Evolutionary conservation across 1,140 invertebrate genomes (phyloP), one percentile per base, ranked within the genome.

Genomic region (Stenopsyche tienmushanensis): DNA sequence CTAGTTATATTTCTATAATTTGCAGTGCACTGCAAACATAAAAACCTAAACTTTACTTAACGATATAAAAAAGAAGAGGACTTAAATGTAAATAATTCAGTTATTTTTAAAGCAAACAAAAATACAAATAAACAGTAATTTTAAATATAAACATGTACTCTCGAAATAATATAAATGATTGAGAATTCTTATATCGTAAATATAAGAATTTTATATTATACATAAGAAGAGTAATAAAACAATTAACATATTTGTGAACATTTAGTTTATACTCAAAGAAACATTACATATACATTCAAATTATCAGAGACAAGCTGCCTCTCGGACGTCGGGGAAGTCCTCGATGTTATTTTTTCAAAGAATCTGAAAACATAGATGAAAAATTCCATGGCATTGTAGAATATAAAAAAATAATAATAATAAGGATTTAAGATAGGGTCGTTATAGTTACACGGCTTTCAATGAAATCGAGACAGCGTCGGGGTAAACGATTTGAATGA

Each of bases 281-380:
- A 1, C 13, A 41, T 8, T 17, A 25, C 24, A 60, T 60, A 7
- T 42, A 60, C 10, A 24, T 45, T 26, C 7, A 44, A 45, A 60
- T 24, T 26, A 62, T 20, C 7, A 18, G 13, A 52, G 23, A 26
- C 20, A 53, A 62, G 39, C 17, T 44, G 25, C 42, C 20, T 21
- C n/a, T 10, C 18, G 23, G 29, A 26, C 17, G 17, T 7, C 10
- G 45, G n/a, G 34, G 17, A 53, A 53, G 18, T 62, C 53, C n/a
- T 20, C 3, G 50, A 18, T 20, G 13, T 26, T 39, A 53, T 34
- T 53, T 59, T 60, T 17, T 29, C 62, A 44, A 25, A 58, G 29
- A 52, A 44, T 44, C 66, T 68, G 66, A 49, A 68, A 68, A 54
- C 60, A 68, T 41, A 65, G 66, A 68, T 55, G 63, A 63, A 63